These are phyloP conservation scores for Scolopax rusticola DNA, from an alignment of 2,797 vertebrate genomes.

Conservation along the genomic window DNA sequence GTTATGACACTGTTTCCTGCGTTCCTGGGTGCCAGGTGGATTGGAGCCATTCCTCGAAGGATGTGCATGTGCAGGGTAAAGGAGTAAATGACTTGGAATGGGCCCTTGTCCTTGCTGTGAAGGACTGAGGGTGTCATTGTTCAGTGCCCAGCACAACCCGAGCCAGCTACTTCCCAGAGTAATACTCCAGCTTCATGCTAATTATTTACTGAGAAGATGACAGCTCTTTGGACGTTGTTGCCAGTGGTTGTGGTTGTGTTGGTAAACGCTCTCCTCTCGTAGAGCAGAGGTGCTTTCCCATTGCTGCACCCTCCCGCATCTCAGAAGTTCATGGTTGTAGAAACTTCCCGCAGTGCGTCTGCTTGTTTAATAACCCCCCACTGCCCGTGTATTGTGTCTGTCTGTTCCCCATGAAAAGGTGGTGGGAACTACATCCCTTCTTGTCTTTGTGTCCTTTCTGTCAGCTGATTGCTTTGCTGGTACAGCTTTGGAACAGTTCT, in stretches of 20 bases:
- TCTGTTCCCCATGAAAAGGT: neutral
- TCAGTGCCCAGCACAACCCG: neutral
- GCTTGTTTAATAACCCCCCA: neutral
- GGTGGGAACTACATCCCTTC: neutral
- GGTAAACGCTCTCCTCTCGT: neutral
- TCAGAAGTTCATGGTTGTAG: neutral
- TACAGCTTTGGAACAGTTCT: neutral
- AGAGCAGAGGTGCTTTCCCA: neutral
- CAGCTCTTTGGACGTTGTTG: neutral
- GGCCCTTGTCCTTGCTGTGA: constrained; percentile 27
- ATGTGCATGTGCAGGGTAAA: neutral
- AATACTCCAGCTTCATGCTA: constrained; percentile 29
- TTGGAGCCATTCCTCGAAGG: constrained; percentile 68
- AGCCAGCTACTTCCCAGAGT: constrained; percentile 43
- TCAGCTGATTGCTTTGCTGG: neutral
- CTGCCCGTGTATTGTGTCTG: fast-evolving
- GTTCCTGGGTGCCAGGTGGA: constrained; percentile 71
- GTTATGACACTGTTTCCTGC: constrained; percentile 64
- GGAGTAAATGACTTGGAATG: constrained; percentile 46
- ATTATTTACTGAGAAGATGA: constrained; percentile 40
- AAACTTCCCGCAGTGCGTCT: fast-evolving
- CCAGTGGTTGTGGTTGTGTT: neutral
- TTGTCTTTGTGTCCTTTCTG: neutral
- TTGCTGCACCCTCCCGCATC: neutral
- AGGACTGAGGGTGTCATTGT: constrained; percentile 3